Base-by-base conservation (phyloP, 2,113 vertebrate genomes). In the Sceloporus tristichus region DNA sequence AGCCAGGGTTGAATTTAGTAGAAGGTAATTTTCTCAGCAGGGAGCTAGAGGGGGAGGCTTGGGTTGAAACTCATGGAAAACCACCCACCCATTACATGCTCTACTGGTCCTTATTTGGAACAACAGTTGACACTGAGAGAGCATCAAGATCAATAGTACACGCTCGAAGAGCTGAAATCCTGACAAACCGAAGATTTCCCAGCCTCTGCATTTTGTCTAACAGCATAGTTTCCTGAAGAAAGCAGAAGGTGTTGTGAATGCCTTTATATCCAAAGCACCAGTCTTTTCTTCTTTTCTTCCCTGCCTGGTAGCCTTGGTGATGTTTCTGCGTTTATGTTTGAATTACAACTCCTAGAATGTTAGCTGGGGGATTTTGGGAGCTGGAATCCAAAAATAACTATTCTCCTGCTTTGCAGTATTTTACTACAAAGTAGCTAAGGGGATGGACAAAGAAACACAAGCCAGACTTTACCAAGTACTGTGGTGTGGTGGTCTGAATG, bases 21-120 rank as follows among this genome's bases (percentile, higher is more conserved):
- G 94, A 93, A 93, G 88, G 92, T 93, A 94, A 93, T 95, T 95
- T 95, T 96, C 94, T 2, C 95, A 94, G 95, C 94, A 92, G 95
- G 96, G 94, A 92, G 92, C 82, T 48, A 27, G 80, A 27, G 80
- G 92, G 66, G 82, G 75, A 78, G 90, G 85, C 71, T 82, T 34
- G 88, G 91, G 86, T 89, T 70, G 89, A 91, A 59, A 75, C 56
- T 73, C 92, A 56, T 62, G 87, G 91, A 77, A 93, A 74, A 90
- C 10, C 56, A 0, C 82, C 84, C 83, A 74, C 11, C 82, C 71
- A 65, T 89, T 91, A 92, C 84, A 90, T 86, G n/a, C 86, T 88
- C 88, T 88, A 83, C 73, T 87, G 80, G 80, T 83, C 80, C 59
- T 56, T 66, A 54, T 88, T 82, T 83, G 71, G 59, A 83, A 82